These are phyloP conservation scores for Tribolium castaneum DNA, from an alignment of 1,140 invertebrate genomes.

Conservation along the genomic window DNA sequence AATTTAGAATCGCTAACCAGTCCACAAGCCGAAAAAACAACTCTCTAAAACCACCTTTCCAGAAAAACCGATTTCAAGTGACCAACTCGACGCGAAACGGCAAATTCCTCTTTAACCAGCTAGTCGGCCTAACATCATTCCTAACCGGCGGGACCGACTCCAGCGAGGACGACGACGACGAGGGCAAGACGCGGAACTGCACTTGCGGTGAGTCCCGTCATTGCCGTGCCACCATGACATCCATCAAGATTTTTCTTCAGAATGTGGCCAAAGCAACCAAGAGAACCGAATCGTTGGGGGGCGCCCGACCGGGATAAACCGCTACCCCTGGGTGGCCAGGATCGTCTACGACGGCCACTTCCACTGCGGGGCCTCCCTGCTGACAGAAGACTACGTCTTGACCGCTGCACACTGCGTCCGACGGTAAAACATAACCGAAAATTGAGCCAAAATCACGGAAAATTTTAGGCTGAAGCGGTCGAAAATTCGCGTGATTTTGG, in stretches of 20 bases:
- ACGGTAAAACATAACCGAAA: constrained; percentile 63
- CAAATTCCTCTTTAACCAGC: constrained; percentile 73
- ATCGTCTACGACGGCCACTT: constrained; percentile 87
- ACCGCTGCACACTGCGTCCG: constrained; percentile 77
- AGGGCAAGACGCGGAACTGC: constrained; percentile 68
- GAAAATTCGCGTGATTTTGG: constrained; percentile 81
- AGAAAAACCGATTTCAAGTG: constrained; percentile 17
- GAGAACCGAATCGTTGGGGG: constrained; percentile 81
- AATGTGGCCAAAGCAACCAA: constrained; percentile 78
- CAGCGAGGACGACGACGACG: constrained; percentile 65
- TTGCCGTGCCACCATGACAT: background rate
- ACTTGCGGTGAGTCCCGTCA: constrained; percentile 70
- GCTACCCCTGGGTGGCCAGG: constrained; percentile 89
- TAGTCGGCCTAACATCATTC: constrained; percentile 68
- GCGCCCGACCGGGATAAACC: constrained; percentile 79
- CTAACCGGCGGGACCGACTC: constrained; percentile 64
- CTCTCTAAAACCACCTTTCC: background rate
- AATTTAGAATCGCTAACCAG: background rate
- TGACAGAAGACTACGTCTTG: constrained; percentile 77
- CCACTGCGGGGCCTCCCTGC: constrained; percentile 88
- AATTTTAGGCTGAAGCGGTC: constrained; percentile 75
- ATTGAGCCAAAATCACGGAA: background rate
- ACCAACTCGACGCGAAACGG: constrained; percentile 56
- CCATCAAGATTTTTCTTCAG: constrained; percentile 64
- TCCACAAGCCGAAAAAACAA: background rate